Base-by-base conservation (phyloP, 23 tunicate genomes). In the Halocynthia roretzi region DNA sequence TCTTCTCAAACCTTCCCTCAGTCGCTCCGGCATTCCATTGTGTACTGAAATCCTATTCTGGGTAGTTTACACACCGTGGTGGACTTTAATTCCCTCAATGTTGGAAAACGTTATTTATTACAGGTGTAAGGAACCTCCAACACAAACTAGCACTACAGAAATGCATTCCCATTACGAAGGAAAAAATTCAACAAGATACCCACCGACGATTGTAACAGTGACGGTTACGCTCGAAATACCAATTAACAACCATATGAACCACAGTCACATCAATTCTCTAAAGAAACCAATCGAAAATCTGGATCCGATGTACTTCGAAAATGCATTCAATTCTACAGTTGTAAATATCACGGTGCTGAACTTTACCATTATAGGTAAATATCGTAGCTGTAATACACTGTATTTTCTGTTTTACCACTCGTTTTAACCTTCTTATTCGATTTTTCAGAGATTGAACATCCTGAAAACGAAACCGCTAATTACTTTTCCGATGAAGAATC, bases 201-300 rank as follows among this genome's bases (percentile, higher is more conserved):
- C 51, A 9, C 73, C 50, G 0, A 72, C 54, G 4, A 54, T 49
- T 21, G 68, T 71, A 2, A 62, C 81, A 10, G 56, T 77, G 9
- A 77, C 81, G 15, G 58, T 77, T 15, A 62, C 81, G 2, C 12
- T 77, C 10, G 81, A 77, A 62, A n/a, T 76, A 8, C 69, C 80
- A 7, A 23, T 31, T 50, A 18, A 15, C 14, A 22, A 84, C 68
- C 40, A 57, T 15, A 10, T 4, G 10, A 60, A 53, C 10, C 22
- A 65, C 5, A 48, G 31, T 10, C 31, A 40, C 9, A 48, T 20
- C 22, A 65, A 10, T 8, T 9, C 10, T 40, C 10, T 20, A 0
- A 65, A 48, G 10, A 8, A 6, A 11, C 10, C 15, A 0, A 11
- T 15, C 10, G 31, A 40, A 65, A 40, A 9, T 8, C 5, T 20